A percentile compares a stretch with the other conserved stretches of the same genome.
These are phyloP conservation scores for Paramuricea clavata DNA, from an alignment of 92 coral and sea anemone genomes.

Conservation along the genomic window DNA sequence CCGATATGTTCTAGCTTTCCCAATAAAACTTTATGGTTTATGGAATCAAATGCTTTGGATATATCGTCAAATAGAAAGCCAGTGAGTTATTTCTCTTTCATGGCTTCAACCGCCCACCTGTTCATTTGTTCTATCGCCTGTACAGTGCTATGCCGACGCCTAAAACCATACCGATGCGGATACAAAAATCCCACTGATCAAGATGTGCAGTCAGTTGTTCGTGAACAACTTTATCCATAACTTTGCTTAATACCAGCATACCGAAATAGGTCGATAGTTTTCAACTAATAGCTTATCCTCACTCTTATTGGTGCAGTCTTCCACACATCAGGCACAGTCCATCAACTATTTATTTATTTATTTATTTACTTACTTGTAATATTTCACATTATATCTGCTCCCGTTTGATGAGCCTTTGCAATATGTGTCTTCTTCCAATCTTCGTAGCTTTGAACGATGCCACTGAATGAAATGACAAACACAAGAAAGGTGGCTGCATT, in stretches of 20 bases:
- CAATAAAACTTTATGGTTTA: too few species aligned
- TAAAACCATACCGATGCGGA: not conserved
- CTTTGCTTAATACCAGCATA: constrained; percentile 20
- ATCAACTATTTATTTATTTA: constrained; percentile 51
- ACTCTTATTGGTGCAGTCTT: constrained; percentile 63
- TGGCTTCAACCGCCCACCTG: constrained; percentile 55
- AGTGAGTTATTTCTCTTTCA: constrained; percentile 48
- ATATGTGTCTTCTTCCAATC: too few species aligned
- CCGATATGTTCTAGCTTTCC: constrained; percentile 39
- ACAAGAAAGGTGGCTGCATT: too few species aligned
- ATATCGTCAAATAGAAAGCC: constrained; percentile 63
- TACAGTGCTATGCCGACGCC: too few species aligned
- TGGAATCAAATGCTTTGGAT: constrained; percentile 66
- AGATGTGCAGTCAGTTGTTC: constrained; percentile 24
- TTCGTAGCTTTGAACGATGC: too few species aligned
- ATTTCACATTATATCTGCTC: too few species aligned
- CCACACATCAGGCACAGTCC: constrained; percentile 55
- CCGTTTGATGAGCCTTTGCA: too few species aligned
- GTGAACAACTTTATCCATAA: constrained; percentile 39
- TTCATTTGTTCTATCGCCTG: constrained; percentile 54
- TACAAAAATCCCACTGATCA: not conserved
- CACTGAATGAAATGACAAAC: too few species aligned
- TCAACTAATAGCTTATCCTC: constrained; percentile 60
- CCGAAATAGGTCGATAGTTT: constrained; percentile 71
- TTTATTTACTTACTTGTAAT: too few species aligned